phyloP scores from a whole-genome alignment of 2,113 vertebrate genomes.

The Actinemys pallida region DNA sequence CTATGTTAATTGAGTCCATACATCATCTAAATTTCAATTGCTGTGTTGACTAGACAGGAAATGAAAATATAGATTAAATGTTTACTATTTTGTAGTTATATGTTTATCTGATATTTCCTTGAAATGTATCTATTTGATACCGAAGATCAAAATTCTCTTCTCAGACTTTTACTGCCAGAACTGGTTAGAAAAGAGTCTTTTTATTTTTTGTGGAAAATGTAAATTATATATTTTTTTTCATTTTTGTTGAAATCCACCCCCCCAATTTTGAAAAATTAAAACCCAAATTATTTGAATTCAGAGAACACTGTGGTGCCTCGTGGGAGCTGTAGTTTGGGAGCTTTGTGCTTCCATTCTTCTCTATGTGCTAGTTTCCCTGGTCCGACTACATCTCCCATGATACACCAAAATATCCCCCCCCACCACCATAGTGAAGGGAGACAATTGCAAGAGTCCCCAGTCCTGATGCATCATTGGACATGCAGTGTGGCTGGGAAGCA shows the following conservation, averaged over 20 bases:
- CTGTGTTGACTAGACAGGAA: background rate
- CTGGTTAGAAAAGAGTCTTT: background rate
- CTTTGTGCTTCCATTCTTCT: background rate
- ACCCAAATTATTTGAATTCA: background rate
- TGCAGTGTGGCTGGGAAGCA: no score
- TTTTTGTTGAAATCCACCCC: background rate
- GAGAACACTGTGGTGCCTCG: background rate
- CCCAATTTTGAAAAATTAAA: background rate
- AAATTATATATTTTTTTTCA: background rate
- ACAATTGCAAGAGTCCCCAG: background rate
- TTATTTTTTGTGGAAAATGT: background rate
- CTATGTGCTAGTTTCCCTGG: background rate
- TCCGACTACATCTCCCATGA: background rate
- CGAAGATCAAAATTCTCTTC: conserved; percentile 8
- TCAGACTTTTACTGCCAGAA: background rate
- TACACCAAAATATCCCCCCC: fast-evolving
- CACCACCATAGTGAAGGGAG: background rate
- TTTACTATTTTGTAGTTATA: background rate
- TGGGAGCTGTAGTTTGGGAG: background rate
- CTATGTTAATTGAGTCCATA: conserved; percentile 56
- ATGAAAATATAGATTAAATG: background rate
- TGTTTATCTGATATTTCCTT: background rate
- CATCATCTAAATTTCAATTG: conserved; percentile 45
- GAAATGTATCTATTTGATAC: background rate
- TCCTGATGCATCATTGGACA: no score